Percentiles rank a stretch among this genome's conserved stretches.
Evolutionary conservation across 2,113 vertebrate genomes (phyloP).

Genomic region (Neotoma lepida): DNA sequence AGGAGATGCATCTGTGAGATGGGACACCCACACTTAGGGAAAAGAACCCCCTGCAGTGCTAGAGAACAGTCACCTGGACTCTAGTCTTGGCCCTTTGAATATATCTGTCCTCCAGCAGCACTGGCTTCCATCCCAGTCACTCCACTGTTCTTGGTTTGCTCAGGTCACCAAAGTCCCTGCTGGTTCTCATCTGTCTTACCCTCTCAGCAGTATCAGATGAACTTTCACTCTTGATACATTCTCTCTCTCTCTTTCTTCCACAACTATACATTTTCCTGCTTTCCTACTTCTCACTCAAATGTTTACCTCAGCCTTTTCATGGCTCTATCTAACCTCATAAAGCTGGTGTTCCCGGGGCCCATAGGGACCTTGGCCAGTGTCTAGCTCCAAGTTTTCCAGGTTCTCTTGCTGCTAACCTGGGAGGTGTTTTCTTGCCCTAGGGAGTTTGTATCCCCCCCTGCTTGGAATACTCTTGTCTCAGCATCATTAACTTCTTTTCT

Average conservation of each 20-base stretch:
- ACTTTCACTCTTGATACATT: background rate
- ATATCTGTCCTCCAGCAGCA: no score
- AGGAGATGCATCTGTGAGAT: background rate
- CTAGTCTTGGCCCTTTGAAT: background rate
- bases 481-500: background rate
- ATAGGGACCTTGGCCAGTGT: background rate
- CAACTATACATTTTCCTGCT: background rate
- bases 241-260: background rate
- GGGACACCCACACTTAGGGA: background rate
- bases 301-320: background rate
- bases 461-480: background rate
- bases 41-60: background rate
- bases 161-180: background rate
- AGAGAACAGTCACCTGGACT: background rate
- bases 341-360: background rate
- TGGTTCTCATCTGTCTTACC: background rate
- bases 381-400: background rate
- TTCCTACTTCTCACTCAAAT: background rate
- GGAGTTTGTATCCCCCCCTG: background rate
- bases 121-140: background rate
- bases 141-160: no score
- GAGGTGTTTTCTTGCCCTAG: background rate
- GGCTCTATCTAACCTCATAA: background rate
- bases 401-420: background rate
- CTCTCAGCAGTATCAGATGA: background rate